Evolutionary conservation across 2,797 vertebrate genomes (phyloP), one percentile per base, ranked within the genome.

Genomic region (Corythornis leucogaster): DNA sequence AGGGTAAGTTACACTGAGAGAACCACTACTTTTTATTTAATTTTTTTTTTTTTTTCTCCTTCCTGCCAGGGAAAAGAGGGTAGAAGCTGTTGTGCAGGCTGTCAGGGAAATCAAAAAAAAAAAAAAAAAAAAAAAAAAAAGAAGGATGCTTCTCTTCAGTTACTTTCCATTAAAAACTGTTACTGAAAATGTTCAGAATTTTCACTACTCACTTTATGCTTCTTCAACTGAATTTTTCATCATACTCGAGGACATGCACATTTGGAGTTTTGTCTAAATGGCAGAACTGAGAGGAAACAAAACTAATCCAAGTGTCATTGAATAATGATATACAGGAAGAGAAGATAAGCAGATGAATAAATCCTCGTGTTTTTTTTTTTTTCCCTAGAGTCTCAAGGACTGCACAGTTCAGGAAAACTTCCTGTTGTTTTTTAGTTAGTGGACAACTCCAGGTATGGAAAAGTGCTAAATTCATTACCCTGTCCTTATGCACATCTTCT

Each of bases 211-310:
- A 24, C 13, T 85, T 86, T 31, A 59, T 58, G 57, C 31, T 77
- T 76, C 57, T 78, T 89, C 24, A 67, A 42, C 22, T 69, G 64
- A 64, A 67, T 91, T 92, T 86, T 90, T 75, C n/a, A 68, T 70
- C 71, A 74, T 68, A 69, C 19, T 80, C 61, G 33, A 85, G 51
- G 62, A 71, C 31, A 68, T 12, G 21, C 26, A 88, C 10, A 71
- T 92, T 90, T 88, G 33, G 68, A 90, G 28, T 82, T 71, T 54
- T 61, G 45, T 74, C 64, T 82, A 82, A 68, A 92, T 40, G 80
- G 76, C 64, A 86, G 68, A 93, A 84, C 40, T 40, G 42, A 88
- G 19, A 88, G 71, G 80, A 94, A 95, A 92, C 70, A 91, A 93
- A 88, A 58, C 48, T 92, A 89, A 95, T 92, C 86, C 90, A 71